Conservation (phyloP, 2,888 invertebrate genomes). For the Bombylius major region DNA sequence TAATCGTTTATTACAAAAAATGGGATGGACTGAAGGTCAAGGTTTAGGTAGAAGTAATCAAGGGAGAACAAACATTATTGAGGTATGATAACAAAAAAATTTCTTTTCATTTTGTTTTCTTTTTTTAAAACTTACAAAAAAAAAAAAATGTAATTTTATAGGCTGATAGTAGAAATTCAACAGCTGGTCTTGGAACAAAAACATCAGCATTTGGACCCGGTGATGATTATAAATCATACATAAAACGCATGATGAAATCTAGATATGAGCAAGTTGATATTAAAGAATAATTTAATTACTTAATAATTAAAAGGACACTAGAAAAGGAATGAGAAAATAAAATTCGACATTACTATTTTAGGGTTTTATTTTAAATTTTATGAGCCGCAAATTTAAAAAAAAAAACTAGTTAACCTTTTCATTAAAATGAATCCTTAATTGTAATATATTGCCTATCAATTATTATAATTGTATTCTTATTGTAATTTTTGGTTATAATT, state of each 20-base stretch:
- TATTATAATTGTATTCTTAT: too few species aligned
- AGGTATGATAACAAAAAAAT: constrained; percentile 42
- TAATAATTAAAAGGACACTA: too few species aligned
- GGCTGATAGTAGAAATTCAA: constrained; percentile 43
- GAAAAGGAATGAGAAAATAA: too few species aligned
- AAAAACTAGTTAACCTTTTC: too few species aligned
- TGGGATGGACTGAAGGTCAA: constrained; percentile 98
- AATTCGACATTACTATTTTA: too few species aligned
- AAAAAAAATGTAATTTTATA: constrained; percentile 9
- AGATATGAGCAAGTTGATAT: constrained; percentile 33
- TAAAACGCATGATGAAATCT: constrained; percentile 38
- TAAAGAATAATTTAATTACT: constrained; percentile 10
- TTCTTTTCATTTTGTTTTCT: background rate
- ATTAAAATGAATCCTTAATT: too few species aligned
- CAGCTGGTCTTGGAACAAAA: constrained; percentile 80
- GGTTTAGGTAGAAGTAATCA: constrained; percentile 90
- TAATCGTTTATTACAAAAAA: constrained; percentile 87
- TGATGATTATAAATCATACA: constrained; percentile 36
- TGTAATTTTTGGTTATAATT: too few species aligned
- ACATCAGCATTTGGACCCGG: constrained; percentile 26
- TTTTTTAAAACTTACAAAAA: background rate
- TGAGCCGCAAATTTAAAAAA: too few species aligned
- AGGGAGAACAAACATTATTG: constrained; percentile 84
- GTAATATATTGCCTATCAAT: too few species aligned
- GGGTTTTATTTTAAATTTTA: too few species aligned